A percentile compares a stretch with the other conserved stretches of the same genome.
Evolutionary conservation across 1,140 invertebrate genomes (phyloP).

Genomic region (Sogatella furcifera): DNA sequence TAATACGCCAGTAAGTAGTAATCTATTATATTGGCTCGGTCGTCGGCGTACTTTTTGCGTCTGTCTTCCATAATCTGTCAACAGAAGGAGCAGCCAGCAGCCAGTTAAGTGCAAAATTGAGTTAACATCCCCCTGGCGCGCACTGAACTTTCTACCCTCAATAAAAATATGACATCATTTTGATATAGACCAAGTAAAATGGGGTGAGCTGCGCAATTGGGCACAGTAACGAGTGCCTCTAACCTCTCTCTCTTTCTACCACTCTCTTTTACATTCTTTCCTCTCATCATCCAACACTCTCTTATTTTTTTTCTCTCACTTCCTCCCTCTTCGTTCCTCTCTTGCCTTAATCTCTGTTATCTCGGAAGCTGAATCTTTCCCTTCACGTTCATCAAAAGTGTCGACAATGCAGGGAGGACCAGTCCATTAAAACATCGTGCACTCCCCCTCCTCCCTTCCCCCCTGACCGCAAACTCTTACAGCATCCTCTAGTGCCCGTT

Average conservation of each 20-base stretch:
- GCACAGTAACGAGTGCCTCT: neutral
- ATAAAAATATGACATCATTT: constrained; percentile 12
- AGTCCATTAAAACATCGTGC: too few species aligned
- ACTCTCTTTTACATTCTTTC: neutral
- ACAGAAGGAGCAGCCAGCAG: neutral
- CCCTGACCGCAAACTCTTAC: too few species aligned
- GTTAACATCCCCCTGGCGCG: constrained; percentile 9
- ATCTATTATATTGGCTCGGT: neutral
- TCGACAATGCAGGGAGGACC: too few species aligned
- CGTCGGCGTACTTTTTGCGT: neutral
- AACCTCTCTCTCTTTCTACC: neutral
- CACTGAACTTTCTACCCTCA: constrained; percentile 5
- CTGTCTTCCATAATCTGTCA: constrained; percentile 2
- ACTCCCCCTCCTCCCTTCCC: too few species aligned
- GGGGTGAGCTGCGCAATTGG: neutral
- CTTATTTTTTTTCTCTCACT: too few species aligned
- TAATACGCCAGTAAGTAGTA: too few species aligned
- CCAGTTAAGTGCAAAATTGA: constrained; percentile 18
- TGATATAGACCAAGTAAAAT: constrained; percentile 6
- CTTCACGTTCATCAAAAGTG: too few species aligned
- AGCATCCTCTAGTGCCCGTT: too few species aligned
- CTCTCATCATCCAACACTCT: too few species aligned
- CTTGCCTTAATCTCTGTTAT: too few species aligned
- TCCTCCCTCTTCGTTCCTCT: too few species aligned
- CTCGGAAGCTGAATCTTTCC: too few species aligned